Evolutionary conservation across 2,888 invertebrate species (phyloP).

Genomic region (Apodemia mormo): DNA sequence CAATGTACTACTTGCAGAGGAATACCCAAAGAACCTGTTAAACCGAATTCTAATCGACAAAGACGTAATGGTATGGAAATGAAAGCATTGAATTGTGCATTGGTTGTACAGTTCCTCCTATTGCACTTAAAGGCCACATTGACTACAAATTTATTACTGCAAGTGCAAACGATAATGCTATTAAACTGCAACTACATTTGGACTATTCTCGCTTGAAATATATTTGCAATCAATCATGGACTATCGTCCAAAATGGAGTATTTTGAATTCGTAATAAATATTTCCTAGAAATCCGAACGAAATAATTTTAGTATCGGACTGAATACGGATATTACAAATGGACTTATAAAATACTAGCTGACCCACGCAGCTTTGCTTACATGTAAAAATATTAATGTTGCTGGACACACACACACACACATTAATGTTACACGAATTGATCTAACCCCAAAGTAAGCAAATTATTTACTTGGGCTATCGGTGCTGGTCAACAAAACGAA

Average conservation of each 20-base stretch:
- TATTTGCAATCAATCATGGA: slow-evolving; percentile 4
- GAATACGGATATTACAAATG: neutral
- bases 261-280: slow-evolving; percentile 12
- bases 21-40: slow-evolving; percentile 8
- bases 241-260: slow-evolving; percentile 3
- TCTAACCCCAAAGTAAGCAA: no score
- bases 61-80: slow-evolving; percentile 19
- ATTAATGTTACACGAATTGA: no score
- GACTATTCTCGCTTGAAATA: slow-evolving; percentile 15
- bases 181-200: neutral
- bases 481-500: no score
- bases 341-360: neutral
- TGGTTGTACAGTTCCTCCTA: slow-evolving; percentile 10
- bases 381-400: no score
- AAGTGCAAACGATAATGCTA: slow-evolving; percentile 15
- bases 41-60: slow-evolving; percentile 15
- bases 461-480: no score
- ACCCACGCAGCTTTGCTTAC: no score
- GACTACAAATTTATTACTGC: slow-evolving; percentile 10
- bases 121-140: slow-evolving; percentile 9
- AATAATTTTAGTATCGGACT: neutral
- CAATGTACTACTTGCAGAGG: neutral
- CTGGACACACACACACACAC: no score
- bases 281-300: neutral
- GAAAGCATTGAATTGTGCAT: slow-evolving; percentile 15